Evolutionary conservation across 2,797 vertebrate species (phyloP).

Genomic region (Paramormyrops hopkinsi): DNA sequence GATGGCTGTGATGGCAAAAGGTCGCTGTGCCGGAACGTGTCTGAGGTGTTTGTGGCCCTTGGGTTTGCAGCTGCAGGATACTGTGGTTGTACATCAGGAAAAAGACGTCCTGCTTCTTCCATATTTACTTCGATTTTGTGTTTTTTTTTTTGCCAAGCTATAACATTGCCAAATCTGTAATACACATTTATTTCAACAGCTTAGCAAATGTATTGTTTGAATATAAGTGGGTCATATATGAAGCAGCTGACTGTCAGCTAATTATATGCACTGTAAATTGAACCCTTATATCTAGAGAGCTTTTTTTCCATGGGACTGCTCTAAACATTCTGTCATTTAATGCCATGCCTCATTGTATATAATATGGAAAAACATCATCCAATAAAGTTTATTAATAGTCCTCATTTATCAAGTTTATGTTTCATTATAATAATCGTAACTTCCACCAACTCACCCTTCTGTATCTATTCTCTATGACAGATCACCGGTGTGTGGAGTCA

Average conservation of each 20-base stretch:
- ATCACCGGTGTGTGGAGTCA: slow-evolving; percentile 73
- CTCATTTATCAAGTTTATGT: background rate
- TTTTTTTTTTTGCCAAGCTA: background rate
- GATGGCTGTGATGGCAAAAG: background rate
- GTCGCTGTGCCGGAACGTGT: background rate
- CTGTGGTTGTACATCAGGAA: background rate
- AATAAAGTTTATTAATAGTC: background rate
- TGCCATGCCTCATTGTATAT: background rate
- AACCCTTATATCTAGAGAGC: background rate
- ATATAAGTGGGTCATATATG: background rate
- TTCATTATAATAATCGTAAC: background rate
- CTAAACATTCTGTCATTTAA: background rate
- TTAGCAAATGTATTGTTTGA: background rate
- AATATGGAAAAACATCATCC: background rate
- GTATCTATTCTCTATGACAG: slow-evolving; percentile 47
- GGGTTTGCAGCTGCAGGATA: background rate
- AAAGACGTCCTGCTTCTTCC: background rate
- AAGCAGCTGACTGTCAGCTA: background rate
- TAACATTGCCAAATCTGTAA: background rate
- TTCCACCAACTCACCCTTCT: background rate
- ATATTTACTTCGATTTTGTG: background rate
- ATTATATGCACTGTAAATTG: background rate
- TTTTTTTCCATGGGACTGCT: background rate
- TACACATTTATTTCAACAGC: background rate
- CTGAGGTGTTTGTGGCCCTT: background rate